phyloP scores from a whole-genome alignment of 2,888 invertebrate genomes.

The Chydorus sphaericus region DNA sequence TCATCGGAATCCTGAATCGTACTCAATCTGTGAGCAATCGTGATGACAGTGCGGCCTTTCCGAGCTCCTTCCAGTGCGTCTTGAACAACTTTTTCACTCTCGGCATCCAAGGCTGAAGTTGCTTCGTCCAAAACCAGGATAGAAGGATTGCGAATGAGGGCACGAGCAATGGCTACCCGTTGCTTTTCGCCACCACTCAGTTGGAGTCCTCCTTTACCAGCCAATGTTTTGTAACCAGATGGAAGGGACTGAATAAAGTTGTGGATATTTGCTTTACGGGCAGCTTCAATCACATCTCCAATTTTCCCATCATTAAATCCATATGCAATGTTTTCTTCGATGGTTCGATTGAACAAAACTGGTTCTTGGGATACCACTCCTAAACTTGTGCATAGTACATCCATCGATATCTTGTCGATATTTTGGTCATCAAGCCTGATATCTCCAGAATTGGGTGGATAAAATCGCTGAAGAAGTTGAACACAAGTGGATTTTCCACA shows the following conservation, averaged over 20 bases:
- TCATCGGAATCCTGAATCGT: constrained; percentile 69
- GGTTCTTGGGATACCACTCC: constrained; percentile 89
- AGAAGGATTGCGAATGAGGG: constrained; percentile 36
- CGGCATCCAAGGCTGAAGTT: constrained; percentile 48
- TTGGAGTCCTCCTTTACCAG: constrained; percentile 61
- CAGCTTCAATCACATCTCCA: constrained; percentile 56
- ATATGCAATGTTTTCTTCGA: constrained; percentile 81
- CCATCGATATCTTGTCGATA: constrained; percentile 46
- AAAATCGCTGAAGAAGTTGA: constrained; percentile 60
- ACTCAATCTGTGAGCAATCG: constrained; percentile 71
- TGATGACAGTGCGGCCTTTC: constrained; percentile 64
- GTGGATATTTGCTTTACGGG: constrained; percentile 74
- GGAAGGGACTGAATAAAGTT: constrained; percentile 64
- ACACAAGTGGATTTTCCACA: constrained; percentile 72
- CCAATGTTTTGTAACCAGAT: constrained; percentile 54
- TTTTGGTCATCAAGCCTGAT: constrained; percentile 41
- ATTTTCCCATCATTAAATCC: constrained; percentile 61
- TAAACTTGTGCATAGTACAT: constrained; percentile 54
- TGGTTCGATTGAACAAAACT: constrained; percentile 71
- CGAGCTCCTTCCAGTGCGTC: constrained; percentile 69
- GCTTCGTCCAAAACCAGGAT: constrained; percentile 43
- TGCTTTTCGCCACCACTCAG: constrained; percentile 67
- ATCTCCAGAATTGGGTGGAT: constrained; percentile 44
- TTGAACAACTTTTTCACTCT: constrained; percentile 66
- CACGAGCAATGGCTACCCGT: constrained; percentile 50